Evolutionary conservation across 2,113 vertebrate species (phyloP).

Genomic region (Tachysurus vachellii): DNA sequence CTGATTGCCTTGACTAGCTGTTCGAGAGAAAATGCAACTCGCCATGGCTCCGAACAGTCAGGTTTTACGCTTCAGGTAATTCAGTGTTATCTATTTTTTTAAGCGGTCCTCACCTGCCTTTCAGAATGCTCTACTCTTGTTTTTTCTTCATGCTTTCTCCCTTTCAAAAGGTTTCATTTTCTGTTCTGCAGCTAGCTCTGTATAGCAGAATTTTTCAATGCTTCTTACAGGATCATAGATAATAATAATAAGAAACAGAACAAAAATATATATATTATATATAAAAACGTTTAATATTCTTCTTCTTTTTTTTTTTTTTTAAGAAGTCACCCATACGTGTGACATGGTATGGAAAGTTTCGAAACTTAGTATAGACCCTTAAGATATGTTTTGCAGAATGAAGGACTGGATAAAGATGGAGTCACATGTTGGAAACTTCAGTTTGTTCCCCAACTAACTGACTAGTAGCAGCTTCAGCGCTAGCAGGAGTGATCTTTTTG

Average conservation of each 20-base stretch:
- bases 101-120: constrained; percentile 12
- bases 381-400: neutral
- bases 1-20: neutral
- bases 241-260: neutral
- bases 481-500: neutral
- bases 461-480: neutral
- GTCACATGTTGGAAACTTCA: neutral
- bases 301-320: too few species aligned
- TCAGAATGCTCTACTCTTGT: neutral
- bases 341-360: neutral
- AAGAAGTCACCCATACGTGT: neutral
- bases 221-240: neutral
- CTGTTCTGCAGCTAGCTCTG: constrained; percentile 61
- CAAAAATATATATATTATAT: neutral
- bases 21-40: neutral
- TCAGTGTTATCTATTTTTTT: neutral
- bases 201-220: constrained; percentile 29
- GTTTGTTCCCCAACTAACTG: neutral
- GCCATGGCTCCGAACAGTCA: neutral
- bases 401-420: neutral
- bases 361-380: neutral
- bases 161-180: constrained; percentile 20
- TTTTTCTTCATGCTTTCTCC: constrained; percentile 50
- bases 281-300: neutral
- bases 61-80: neutral